These are phyloP conservation scores for Mercenaria mercenaria DNA, from an alignment of 1,140 invertebrate genomes.

Conservation along the genomic window DNA sequence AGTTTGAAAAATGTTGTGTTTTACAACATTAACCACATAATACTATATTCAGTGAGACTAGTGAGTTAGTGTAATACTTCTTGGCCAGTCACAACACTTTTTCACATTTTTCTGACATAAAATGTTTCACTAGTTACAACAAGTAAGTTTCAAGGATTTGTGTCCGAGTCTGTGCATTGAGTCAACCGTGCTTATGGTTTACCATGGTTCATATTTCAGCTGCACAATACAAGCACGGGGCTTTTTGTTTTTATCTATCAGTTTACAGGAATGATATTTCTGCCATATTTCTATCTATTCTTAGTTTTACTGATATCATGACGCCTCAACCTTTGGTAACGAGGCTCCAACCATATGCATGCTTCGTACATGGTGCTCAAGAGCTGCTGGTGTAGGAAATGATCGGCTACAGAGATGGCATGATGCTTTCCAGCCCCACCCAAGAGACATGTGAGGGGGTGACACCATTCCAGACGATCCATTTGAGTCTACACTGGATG, in stretches of 20 bases:
- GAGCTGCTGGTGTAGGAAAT: constrained; percentile 82
- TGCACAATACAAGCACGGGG: not conserved
- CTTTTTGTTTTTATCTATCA: not conserved
- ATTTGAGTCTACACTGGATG: constrained; percentile 66
- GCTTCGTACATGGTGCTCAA: constrained; percentile 85
- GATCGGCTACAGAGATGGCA: constrained; percentile 86
- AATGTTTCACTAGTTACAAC: not conserved
- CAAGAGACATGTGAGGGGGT: constrained; percentile 63
- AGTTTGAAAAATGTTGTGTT: not conserved
- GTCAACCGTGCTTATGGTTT: no score
- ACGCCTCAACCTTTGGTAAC: constrained; percentile 54
- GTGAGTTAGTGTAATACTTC: not conserved
- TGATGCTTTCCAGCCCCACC: constrained; percentile 82
- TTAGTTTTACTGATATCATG: not conserved
- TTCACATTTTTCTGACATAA: not conserved
- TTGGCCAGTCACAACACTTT: constrained; percentile 7
- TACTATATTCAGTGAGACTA: constrained; percentile 12
- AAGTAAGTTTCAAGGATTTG: not conserved
- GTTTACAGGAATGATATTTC: not conserved
- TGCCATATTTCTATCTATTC: not conserved
- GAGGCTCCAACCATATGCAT: constrained; percentile 76
- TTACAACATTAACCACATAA: not conserved
- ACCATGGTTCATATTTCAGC: not conserved
- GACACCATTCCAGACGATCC: constrained; percentile 59
- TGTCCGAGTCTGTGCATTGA: not conserved